Evolutionary conservation across 2,113 vertebrate species (phyloP).

Genomic region (Falcunculus frontatus): DNA sequence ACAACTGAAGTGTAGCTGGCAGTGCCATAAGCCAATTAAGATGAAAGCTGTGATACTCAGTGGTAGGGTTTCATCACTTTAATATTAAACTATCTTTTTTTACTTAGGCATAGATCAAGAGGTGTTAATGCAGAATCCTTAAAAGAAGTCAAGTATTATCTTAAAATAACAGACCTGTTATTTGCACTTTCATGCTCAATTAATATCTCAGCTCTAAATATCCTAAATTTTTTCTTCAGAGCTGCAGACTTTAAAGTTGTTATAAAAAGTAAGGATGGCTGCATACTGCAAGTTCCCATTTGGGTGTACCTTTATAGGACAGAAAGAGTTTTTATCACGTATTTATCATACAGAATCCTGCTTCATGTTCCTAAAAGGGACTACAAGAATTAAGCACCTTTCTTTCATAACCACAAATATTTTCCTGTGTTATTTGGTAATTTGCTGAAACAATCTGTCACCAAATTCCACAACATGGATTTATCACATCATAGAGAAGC

Average conservation of each 20-base stretch:
- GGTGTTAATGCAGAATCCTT: constrained; percentile 69
- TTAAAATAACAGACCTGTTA: constrained; percentile 63
- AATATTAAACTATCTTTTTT: constrained; percentile 67
- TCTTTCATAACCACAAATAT: not conserved
- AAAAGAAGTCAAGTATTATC: constrained; percentile 66
- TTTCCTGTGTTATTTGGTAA: constrained; percentile 23
- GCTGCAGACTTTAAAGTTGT: not conserved
- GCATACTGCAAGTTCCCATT: not conserved
- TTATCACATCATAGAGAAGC: not conserved
- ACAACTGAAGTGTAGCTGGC: constrained; percentile 61
- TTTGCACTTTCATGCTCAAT: constrained; percentile 52
- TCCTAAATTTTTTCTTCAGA: constrained; percentile 1
- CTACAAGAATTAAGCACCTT: not conserved
- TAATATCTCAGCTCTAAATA: constrained; percentile 18
- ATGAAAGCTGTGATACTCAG: constrained; percentile 65
- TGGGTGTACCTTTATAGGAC: not conserved
- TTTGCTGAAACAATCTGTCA: constrained; percentile 22
- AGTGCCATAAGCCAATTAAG: constrained; percentile 67
- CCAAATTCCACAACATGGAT: not conserved
- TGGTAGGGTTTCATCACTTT: constrained; percentile 59
- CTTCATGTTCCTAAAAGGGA: not conserved
- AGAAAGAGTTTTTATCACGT: not conserved
- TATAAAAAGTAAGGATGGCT: not conserved
- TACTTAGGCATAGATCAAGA: constrained; percentile 69
- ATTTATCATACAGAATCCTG: not conserved